Conservation (phyloP, 2,888 invertebrate genomes). For the Eulithis testata region DNA sequence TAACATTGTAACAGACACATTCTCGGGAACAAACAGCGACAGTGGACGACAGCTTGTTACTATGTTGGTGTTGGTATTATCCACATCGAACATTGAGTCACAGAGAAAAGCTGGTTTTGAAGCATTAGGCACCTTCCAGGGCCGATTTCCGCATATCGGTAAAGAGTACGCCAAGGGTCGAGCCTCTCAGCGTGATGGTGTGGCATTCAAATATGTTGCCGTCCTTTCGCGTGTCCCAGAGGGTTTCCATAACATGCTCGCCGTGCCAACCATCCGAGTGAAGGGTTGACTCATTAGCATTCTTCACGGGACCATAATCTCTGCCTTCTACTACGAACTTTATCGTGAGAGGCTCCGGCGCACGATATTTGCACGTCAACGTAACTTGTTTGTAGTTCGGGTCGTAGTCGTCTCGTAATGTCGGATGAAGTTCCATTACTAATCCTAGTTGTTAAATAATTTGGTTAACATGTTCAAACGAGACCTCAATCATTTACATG, state of each 20-base stretch:
- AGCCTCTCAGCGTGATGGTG: slow-evolving; percentile 65
- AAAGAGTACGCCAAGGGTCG: slow-evolving; percentile 68
- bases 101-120: slow-evolving; percentile 29
- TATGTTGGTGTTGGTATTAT: slow-evolving; percentile 29
- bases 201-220: slow-evolving; percentile 69
- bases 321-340: slow-evolving; percentile 65
- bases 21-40: slow-evolving; percentile 27
- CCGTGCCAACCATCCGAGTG: slow-evolving; percentile 69
- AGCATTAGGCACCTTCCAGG: slow-evolving; percentile 49
- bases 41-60: slow-evolving; percentile 24
- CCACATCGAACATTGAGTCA: slow-evolving; percentile 39
- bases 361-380: slow-evolving; percentile 72
- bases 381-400: slow-evolving; percentile 55
- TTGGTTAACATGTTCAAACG: slow-evolving; percentile 32
- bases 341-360: slow-evolving; percentile 71
- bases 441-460: slow-evolving; percentile 61
- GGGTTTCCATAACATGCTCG: slow-evolving; percentile 59
- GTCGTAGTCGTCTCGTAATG: slow-evolving; percentile 55
- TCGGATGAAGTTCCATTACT: slow-evolving; percentile 76
- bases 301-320: slow-evolving; percentile 56
- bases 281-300: slow-evolving; percentile 58
- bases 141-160: slow-evolving; percentile 55
- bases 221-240: slow-evolving; percentile 62
- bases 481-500: too few species aligned
- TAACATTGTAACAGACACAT: slow-evolving; percentile 24